Evolutionary conservation across 2,888 invertebrate genomes (phyloP), one percentile per base, ranked within the genome.

Genomic region (Spisula solida): DNA sequence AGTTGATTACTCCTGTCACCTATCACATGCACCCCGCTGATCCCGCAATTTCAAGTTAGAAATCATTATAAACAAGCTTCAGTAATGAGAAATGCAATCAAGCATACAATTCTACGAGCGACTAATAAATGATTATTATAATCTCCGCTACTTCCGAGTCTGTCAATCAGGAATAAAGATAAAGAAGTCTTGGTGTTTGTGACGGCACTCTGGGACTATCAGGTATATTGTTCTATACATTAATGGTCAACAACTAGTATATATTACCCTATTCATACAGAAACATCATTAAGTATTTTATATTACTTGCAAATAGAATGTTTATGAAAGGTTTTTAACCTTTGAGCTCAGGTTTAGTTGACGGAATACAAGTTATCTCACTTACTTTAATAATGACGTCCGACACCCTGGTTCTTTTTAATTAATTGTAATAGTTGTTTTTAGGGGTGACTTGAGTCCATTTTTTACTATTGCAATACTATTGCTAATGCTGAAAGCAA

Each of bases 1-100:
- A 75, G 29, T 31, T 75, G 75, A 75, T 75, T 75, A 34, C 75
- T 75, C 75, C 31, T 14, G 75, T 75, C 75, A 75, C 75, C 75
- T 34, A 12, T 75, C 31, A 75, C 31, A 75, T 18, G 75, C 29
- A 75, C 75, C 31, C 75, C 18, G 29, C 31, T 75, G 75, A 75
- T 75, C 75, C 18, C 75, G 34, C 14, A 75, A 31, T 5, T 75
- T 75, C 75, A 75, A 75, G 75, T 75, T 75, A 75, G 75, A 75
- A 34, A 12, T 75, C 75, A 31, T 75, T 75, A 75, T 75, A 75
- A 34, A 75, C 75, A 75, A 75, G 75, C 75, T 16, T 31, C 31
- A 18, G 34, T 75, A 75, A 75, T 75, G 75, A 75, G 34, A 34
- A 75, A 66, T 14, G 16, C 34, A 75, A 34, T 75, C 75, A 75